Percentiles rank a stretch among this genome's conserved stretches.
Evolutionary conservation across 1,140 invertebrate species (phyloP).

Genomic region (Sinonovacula constricta): DNA sequence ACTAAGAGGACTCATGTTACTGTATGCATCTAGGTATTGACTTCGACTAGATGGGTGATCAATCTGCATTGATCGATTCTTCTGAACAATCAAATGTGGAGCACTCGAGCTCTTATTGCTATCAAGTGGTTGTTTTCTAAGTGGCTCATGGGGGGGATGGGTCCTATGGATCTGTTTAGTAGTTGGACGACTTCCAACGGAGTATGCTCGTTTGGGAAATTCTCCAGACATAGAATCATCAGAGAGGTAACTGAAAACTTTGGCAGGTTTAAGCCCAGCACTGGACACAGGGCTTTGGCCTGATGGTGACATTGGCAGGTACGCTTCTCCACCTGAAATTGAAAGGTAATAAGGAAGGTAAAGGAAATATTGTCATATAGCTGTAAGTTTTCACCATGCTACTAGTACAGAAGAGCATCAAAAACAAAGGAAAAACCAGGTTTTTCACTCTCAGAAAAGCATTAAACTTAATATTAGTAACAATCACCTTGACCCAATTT

Average conservation of each 20-base stretch:
- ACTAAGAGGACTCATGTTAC: constrained; percentile 61
- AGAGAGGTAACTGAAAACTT: constrained; percentile 70
- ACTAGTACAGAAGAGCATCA: too few relatives aligned
- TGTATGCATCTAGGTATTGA: constrained; percentile 49
- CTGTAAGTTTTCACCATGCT: too few relatives aligned
- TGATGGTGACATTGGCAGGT: constrained; percentile 66
- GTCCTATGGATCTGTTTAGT: constrained; percentile 30
- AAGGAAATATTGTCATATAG: too few relatives aligned
- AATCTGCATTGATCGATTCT: constrained; percentile 26
- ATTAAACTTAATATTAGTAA: too few relatives aligned
- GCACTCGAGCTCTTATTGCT: constrained; percentile 71
- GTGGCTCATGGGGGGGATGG: constrained; percentile 51
- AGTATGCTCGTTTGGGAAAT: constrained; percentile 86
- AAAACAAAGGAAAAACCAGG: too few relatives aligned
- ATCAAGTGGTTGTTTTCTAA: constrained; percentile 57
- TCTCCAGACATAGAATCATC: constrained; percentile 69
- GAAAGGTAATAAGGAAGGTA: too few relatives aligned
- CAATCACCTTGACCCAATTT: too few relatives aligned
- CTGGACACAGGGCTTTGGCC: constrained; percentile 57
- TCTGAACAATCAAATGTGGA: constrained; percentile 69
- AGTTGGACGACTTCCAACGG: constrained; percentile 88
- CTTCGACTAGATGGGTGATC: constrained; percentile 18
- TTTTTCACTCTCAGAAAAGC: too few relatives aligned
- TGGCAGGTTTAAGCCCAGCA: constrained; percentile 64
- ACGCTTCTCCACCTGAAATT: constrained; percentile 72